phyloP scores from a whole-genome alignment of 2,888 invertebrate genomes.

The Gastrophysa polygoni region DNA sequence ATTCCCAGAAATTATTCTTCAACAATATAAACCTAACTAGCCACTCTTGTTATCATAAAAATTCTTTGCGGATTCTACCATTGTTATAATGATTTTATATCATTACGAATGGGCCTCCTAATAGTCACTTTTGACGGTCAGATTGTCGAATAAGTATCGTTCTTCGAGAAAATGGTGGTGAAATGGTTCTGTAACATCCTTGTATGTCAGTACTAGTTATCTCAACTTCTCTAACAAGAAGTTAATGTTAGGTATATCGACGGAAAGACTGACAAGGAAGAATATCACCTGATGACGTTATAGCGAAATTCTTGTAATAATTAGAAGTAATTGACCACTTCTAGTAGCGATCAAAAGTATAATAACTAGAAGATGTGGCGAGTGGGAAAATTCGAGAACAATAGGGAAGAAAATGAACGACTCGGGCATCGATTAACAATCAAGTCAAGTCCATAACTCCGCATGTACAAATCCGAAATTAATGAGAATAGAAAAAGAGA shows the following conservation, averaged over 20 bases:
- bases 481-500: constrained; percentile 19
- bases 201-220: too few species aligned
- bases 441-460: constrained; percentile 10
- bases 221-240: too few species aligned
- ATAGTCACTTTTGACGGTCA: constrained; percentile 43
- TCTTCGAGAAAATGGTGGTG: constrained; percentile 19
- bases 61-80: constrained; percentile 46
- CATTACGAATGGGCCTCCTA: constrained; percentile 43
- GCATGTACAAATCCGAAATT: constrained; percentile 23
- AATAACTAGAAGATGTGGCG: too few species aligned
- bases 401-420: neutral
- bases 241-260: too few species aligned
- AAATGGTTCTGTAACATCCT: too few species aligned
- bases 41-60: constrained; percentile 33
- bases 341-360: too few species aligned
- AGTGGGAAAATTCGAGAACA: neutral
- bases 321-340: too few species aligned
- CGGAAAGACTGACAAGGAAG: too few species aligned
- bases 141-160: constrained; percentile 36
- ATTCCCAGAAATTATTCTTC: neutral
- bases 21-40: constrained; percentile 9
- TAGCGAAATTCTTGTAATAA: too few species aligned
- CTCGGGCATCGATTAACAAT: constrained; percentile 18
- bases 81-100: constrained; percentile 46
- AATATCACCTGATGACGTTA: too few species aligned